Conservation (phyloP, 2,888 invertebrate genomes). For the Hypena proboscidalis region DNA sequence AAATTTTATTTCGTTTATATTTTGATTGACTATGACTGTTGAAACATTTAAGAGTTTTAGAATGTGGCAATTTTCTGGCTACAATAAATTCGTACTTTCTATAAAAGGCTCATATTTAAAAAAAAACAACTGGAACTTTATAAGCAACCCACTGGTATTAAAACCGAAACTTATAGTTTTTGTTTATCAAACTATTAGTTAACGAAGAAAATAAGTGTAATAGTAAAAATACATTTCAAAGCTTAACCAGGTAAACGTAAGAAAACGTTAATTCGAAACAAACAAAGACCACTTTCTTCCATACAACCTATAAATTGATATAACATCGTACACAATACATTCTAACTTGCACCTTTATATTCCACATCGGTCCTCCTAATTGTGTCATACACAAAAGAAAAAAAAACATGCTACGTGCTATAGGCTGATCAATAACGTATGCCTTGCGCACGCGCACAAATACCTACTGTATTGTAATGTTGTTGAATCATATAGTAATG, state of each 20-base stretch:
- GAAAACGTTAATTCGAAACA: neutral
- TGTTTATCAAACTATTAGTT: too few species aligned
- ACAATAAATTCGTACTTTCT: neutral
- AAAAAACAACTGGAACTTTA: too few species aligned
- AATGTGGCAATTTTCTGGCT: slow-evolving; percentile 17
- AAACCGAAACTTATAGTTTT: too few species aligned
- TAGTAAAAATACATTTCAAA: too few species aligned
- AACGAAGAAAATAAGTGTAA: too few species aligned
- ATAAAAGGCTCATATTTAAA: too few species aligned
- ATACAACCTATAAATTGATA: neutral
- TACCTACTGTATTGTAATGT: slow-evolving; percentile 69
- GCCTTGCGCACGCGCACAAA: slow-evolving; percentile 50
- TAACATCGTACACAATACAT: slow-evolving; percentile 1
- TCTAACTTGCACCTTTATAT: slow-evolving; percentile 26
- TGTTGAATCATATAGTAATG: slow-evolving; percentile 67
- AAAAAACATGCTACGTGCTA: slow-evolving; percentile 33
- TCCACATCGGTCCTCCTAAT: slow-evolving; percentile 32
- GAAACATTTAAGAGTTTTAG: slow-evolving; percentile 7
- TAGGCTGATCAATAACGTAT: slow-evolving; percentile 50
- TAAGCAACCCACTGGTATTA: too few species aligned
- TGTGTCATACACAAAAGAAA: slow-evolving; percentile 43
- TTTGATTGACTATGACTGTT: neutral
- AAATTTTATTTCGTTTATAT: too few species aligned
- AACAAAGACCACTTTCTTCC: slow-evolving; percentile 11
- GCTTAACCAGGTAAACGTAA: too few species aligned